Evolutionary conservation across 1,140 invertebrate species (phyloP), one percentile per base, ranked within the genome.

Genomic region (Papilio aristodemus): DNA sequence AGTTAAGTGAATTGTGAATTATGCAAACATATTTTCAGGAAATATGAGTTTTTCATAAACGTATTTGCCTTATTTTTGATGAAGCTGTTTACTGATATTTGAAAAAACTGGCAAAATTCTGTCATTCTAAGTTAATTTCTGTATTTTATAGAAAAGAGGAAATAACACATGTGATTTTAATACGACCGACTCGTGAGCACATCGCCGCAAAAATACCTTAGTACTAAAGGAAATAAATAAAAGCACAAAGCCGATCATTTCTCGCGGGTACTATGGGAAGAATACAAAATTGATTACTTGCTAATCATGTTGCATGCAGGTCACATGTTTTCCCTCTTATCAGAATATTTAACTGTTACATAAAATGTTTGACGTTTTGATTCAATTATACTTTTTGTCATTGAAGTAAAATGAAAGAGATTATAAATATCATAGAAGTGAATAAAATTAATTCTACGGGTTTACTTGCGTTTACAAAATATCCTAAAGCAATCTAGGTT

Each of bases 261-360:
- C 19, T 54, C 4, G 14, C 3, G 19, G 9, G 22, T 22, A 54
- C 46, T 3, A 13, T 10, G 46, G 4, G 1, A 22, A 25, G 46
- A 54, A 54, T 46, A 46, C 43, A 46, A 9, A 14, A 46, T 54
- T 19, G 19, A 54, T 54, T 22, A 25, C 19, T 11, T 54, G 4
- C 22, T 22, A 54, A 54, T 54, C 46, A 54, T 22, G 46, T 22
- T 17, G 17, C 46, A 54, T 22, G 19, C 19, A 6, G 22, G 46
- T 54, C 46, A 54, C 46, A 54, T 54, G 46, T 9, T 22, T 22
- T 19, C 14, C 3, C 8, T 54, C 19, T 25, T 54, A 54, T 54
- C 46, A 8, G 46, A 54, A 54, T 54, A 54, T 22, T 54, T 54
- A 54, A 54, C 17, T 54, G 22, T 54, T 54, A 54, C 19, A 54